Conservation (phyloP, 2,113 vertebrate species). For the Microtus oregoni region DNA sequence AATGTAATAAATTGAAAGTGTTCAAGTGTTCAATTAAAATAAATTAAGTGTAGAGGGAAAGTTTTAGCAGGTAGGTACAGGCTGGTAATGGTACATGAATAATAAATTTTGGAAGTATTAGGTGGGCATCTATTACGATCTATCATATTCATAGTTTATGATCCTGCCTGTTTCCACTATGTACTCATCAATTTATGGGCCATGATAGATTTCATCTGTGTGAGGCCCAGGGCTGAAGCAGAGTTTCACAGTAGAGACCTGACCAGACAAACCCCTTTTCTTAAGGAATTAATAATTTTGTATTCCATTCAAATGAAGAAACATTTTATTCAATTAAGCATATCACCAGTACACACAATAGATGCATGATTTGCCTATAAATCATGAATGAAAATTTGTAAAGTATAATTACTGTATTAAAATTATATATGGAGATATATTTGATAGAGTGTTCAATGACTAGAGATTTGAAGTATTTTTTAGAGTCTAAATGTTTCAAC, state of each 20-base stretch:
- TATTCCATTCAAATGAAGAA: not conserved
- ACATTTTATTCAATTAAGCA: not conserved
- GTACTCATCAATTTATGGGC: not conserved
- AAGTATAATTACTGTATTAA: not conserved
- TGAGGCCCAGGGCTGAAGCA: not conserved
- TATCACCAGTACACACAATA: not conserved
- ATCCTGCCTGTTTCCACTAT: not conserved
- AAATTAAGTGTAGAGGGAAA: constrained; percentile 5
- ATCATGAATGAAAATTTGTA: not conserved
- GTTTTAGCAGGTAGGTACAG: not conserved
- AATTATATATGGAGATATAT: not conserved
- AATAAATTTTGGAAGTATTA: not conserved
- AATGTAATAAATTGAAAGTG: constrained; percentile 21
- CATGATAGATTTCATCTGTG: not conserved
- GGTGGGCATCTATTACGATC: not conserved
- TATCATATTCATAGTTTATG: not conserved
- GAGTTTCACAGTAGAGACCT: not conserved
- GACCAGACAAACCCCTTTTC: not conserved
- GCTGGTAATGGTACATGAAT: not conserved
- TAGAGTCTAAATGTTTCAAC: not conserved
- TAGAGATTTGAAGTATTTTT: not conserved
- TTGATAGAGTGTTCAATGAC: not conserved
- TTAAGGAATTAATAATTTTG: not conserved
- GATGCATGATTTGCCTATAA: not conserved
- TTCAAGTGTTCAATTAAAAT: constrained; percentile 26